Conservation (phyloP, 2,113 vertebrate genomes). For the Siniperca chuatsi region DNA sequence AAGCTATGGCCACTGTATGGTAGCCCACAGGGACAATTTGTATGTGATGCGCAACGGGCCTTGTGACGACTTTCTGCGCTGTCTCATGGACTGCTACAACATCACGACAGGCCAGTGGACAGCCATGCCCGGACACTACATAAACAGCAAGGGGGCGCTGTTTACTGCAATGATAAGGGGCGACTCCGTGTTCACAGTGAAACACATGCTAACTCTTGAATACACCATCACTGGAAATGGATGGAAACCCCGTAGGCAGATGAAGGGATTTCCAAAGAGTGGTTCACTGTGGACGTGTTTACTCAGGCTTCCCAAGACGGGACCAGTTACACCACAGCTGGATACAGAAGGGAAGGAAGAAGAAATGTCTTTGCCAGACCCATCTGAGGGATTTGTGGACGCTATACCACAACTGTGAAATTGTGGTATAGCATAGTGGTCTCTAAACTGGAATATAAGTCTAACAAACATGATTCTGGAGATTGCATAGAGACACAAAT, state of each 20-base stretch:
- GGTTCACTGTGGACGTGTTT: conserved; percentile 94
- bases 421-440: neutral
- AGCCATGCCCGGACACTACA: conserved; percentile 89
- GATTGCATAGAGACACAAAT: neutral
- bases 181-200: conserved; percentile 92
- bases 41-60: conserved; percentile 96
- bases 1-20: conserved; percentile 97
- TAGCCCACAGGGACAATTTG: conserved; percentile 92
- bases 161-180: conserved; percentile 90
- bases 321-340: conserved; percentile 63
- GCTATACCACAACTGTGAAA: conserved; percentile 55
- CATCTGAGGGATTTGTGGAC: conserved; percentile 55
- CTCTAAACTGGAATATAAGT: neutral
- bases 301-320: conserved; percentile 87
- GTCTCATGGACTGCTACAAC: conserved; percentile 93
- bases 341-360: conserved; percentile 49
- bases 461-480: neutral
- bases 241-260: conserved; percentile 91
- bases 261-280: conserved; percentile 90
- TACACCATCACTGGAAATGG: conserved; percentile 85
- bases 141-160: conserved; percentile 97
- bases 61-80: conserved; percentile 92
- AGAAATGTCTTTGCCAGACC: conserved; percentile 56
- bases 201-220: conserved; percentile 90
- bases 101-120: conserved; percentile 93